Evolutionary conservation across 2,888 invertebrate genomes (phyloP).

Genomic region (Cerastis leucographa): DNA sequence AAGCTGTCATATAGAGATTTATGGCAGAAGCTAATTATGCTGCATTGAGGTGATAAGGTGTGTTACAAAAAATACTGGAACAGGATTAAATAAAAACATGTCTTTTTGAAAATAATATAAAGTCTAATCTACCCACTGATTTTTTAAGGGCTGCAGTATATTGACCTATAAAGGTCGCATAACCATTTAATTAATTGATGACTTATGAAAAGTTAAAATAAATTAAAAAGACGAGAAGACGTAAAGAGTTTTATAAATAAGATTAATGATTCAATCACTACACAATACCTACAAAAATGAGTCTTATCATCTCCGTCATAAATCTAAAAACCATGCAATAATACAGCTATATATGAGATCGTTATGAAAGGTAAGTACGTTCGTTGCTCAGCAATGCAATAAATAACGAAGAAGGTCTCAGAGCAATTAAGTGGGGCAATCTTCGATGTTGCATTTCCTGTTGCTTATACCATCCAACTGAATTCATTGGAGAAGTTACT

Average conservation of each 20-base stretch:
- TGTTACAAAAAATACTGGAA: neutral
- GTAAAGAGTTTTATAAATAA: slow-evolving; percentile 92
- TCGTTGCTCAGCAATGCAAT: slow-evolving; percentile 48
- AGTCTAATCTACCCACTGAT: no score
- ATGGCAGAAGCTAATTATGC: neutral
- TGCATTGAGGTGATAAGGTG: neutral
- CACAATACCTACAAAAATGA: neutral
- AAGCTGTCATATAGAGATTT: neutral
- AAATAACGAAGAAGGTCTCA: slow-evolving; percentile 64
- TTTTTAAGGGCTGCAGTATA: no score
- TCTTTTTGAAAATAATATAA: no score
- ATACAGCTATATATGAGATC: neutral
- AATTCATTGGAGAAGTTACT: slow-evolving; percentile 22
- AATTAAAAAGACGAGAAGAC: slow-evolving; percentile 94
- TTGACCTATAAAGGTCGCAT: slow-evolving; percentile 94
- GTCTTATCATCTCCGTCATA: neutral
- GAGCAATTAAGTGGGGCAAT: slow-evolving; percentile 66
- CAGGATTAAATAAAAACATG: neutral
- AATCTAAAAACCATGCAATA: neutral
- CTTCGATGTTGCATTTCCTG: slow-evolving; percentile 68
- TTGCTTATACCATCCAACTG: slow-evolving; percentile 48
- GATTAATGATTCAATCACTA: neutral
- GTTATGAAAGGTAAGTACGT: slow-evolving; percentile 31
- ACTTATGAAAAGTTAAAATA: slow-evolving; percentile 92
- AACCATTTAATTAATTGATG: no score